Conservation (phyloP, 2,888 invertebrate species). For the Stenodema calcarata region DNA sequence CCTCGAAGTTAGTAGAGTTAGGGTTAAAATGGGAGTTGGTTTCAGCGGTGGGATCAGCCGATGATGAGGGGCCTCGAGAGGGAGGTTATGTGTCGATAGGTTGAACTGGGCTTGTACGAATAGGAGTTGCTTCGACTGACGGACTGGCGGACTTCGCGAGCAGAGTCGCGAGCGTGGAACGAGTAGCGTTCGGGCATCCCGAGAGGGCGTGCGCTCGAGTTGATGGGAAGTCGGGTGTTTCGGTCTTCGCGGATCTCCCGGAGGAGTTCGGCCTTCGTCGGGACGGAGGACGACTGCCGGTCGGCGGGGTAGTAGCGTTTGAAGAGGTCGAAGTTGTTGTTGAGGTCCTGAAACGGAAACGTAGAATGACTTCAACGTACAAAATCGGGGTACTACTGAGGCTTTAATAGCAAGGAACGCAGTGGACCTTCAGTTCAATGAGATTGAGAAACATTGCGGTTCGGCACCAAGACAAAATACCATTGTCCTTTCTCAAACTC, state of each 20-base stretch:
- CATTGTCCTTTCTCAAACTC: too few relatives aligned
- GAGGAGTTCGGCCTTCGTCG: slow-evolving; percentile 52
- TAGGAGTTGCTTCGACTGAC: slow-evolving; percentile 37
- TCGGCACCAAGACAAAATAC: too few relatives aligned
- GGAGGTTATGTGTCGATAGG: slow-evolving; percentile 55
- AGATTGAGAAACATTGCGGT: too few relatives aligned
- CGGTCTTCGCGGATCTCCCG: slow-evolving; percentile 43
- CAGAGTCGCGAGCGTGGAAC: slow-evolving; percentile 1
- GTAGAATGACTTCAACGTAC: too few relatives aligned
- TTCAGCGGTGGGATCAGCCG: slow-evolving; percentile 49
- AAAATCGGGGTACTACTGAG: too few relatives aligned
- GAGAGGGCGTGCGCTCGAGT: slow-evolving; percentile 65
- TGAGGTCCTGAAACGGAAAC: slow-evolving; percentile 38
- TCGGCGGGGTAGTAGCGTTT: slow-evolving; percentile 50
- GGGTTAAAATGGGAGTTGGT: background rate
- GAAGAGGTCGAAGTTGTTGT: slow-evolving; percentile 50
- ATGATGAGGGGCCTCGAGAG: slow-evolving; percentile 56
- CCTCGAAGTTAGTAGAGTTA: background rate
- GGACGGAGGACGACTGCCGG: slow-evolving; percentile 45
- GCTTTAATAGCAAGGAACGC: background rate
- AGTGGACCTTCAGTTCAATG: too few relatives aligned
- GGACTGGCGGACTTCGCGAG: slow-evolving; percentile 1
- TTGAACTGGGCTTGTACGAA: slow-evolving; percentile 19
- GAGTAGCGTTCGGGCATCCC: slow-evolving; percentile 59
- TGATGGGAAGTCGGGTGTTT: slow-evolving; percentile 61